A percentile compares a stretch with the other conserved stretches of the same genome.
Evolutionary conservation across 2,113 vertebrate species (phyloP).

Genomic region (Atrichornis clamosus): DNA sequence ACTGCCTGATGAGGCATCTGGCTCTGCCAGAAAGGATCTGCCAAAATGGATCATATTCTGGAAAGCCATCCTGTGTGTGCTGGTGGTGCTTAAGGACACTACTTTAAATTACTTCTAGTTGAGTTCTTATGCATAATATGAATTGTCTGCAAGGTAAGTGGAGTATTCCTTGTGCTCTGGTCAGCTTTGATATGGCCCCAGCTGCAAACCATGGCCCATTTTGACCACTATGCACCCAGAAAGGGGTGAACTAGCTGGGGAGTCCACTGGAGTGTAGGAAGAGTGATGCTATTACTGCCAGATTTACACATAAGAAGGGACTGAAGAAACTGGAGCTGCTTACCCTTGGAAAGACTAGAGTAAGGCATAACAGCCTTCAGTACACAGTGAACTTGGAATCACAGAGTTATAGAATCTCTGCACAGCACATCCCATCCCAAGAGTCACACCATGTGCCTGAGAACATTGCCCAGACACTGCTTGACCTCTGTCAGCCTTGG

Average conservation of each 20-base stretch:
- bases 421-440: not conserved
- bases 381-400: not conserved
- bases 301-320: not conserved
- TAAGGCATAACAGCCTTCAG: not conserved
- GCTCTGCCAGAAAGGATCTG: not conserved
- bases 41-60: not conserved
- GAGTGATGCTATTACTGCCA: not conserved
- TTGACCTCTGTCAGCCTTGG: not conserved
- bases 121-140: not conserved
- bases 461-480: not conserved
- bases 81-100: not conserved
- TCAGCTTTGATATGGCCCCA: not conserved
- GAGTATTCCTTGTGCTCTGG: not conserved
- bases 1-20: not conserved
- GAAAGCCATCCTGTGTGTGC: not conserved
- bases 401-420: not conserved
- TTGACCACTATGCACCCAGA: not conserved
- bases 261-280: not conserved
- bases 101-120: not conserved
- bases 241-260: not conserved
- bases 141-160: not conserved
- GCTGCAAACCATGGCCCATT: not conserved
- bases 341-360: not conserved
- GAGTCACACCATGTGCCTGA: rapidly evolving
- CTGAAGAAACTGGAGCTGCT: not conserved